Base-by-base conservation (phyloP, 2,888 invertebrate genomes). In the Calliphora vomitoria region DNA sequence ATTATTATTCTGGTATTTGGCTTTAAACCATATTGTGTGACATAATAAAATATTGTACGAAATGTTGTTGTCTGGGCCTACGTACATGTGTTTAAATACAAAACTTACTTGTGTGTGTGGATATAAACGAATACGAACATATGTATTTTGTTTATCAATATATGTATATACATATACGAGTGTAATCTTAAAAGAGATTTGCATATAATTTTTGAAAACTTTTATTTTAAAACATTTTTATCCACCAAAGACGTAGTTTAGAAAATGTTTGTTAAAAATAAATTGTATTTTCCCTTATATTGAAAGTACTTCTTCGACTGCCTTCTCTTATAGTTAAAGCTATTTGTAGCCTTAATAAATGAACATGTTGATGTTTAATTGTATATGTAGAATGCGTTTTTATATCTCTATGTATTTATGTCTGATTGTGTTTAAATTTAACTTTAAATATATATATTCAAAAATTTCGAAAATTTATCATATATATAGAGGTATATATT, bases 21-120 rank as follows among this genome's bases (percentile, higher is more conserved):
- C 80, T 71, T 71, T 18, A 50, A 72, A 72, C 81, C 81, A 81
- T 41, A 72, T 64, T 64, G 50, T 60, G 20, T 8, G 60, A 69
- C 60, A 69, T 53, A 53, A 41, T 81, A 72, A 81, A 50, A 41
- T 68, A 35, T 60, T 18, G 58, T 58, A 31, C 13, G 15, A 55
- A 20, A 55, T 50, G 50, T 55, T 68, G 25, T 44, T 68, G 25
- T 41, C 1, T 38, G 41, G 8, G 5, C 35, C n/a, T n/a, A 10
- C 1, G n/a, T 64, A 18, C 18, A n/a, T 38, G 8, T 38, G 10
- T 18, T 64, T n/a, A 64, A 62, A n/a, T n/a, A 6, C n/a, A 6
- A 18, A 53, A 18, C 5, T 53, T 8, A 62, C 58, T 6, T 47
- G 8, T 0, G 31, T 50, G 1, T 53, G 18, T 53, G 13, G 15